Evolutionary conservation across 2,888 invertebrate species (phyloP).

Genomic region (Philaethria dido): DNA sequence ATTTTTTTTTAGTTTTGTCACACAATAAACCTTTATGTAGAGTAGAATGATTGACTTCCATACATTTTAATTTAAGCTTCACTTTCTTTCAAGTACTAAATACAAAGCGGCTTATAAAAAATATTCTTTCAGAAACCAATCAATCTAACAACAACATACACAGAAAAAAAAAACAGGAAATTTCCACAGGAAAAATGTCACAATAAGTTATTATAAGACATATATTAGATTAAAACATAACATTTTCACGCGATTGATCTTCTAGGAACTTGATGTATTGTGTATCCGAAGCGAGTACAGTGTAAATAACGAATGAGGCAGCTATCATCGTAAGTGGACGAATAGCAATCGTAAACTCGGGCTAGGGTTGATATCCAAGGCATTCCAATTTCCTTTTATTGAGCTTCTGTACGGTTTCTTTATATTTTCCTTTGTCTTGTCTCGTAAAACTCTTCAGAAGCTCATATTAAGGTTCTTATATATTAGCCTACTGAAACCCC

Average conservation of each 20-base stretch:
- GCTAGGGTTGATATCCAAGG: slow-evolving; percentile 28
- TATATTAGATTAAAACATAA: slow-evolving; percentile 6
- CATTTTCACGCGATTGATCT: background rate
- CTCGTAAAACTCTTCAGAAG: slow-evolving; percentile 19
- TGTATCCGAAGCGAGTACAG: slow-evolving; percentile 21
- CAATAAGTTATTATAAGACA: background rate
- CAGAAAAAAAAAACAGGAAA: background rate
- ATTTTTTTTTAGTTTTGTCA: too few species aligned
- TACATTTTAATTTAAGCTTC: too few species aligned
- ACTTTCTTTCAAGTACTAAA: too few species aligned
- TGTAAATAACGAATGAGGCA: slow-evolving; percentile 32
- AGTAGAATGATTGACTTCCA: too few species aligned
- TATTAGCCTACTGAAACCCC: background rate
- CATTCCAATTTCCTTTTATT: slow-evolving; percentile 36
- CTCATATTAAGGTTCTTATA: slow-evolving; percentile 6
- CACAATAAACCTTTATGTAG: too few species aligned
- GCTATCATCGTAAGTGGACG: slow-evolving; percentile 37
- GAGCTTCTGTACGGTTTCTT: slow-evolving; percentile 20
- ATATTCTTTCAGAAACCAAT: background rate
- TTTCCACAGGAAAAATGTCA: background rate
- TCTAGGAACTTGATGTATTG: background rate
- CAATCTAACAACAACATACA: background rate
- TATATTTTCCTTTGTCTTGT: slow-evolving; percentile 16
- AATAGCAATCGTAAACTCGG: slow-evolving; percentile 31
- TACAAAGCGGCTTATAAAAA: too few species aligned